Evolutionary conservation across 2,113 vertebrate genomes (phyloP), one percentile per base, ranked within the genome.

Genomic region (Psilopsiagon aurifrons): DNA sequence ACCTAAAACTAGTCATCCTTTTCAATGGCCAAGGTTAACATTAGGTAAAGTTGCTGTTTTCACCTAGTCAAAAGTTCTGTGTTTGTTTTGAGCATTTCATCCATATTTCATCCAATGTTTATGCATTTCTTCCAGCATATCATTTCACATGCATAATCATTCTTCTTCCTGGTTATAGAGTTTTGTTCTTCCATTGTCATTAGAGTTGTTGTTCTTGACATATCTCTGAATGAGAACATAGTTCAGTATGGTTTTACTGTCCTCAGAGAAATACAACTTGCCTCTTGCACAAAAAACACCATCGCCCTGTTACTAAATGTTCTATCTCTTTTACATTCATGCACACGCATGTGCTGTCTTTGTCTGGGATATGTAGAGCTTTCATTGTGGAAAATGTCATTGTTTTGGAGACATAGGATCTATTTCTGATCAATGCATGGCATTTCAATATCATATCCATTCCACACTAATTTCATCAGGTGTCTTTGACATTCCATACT

Each of bases 11-110:
- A 95, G 97, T 97, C 97, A 3, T 92, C 97, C 97, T 96, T 97
- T 98, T 98, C 97, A 98, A 69, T 95, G 97, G 98, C 98, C 98
- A 98, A 98, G 95, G 95, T 97, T 97, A 97, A 98, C 97, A 95
- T 96, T 97, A 97, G 98, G 98, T 98, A 98, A 98, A 97, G 97
- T 91, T 94, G 97, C 86, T 94, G 67, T 98, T 98, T 97, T 97
- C 81, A 91, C 59, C 60, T 76, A 90, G 92, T 96, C 95, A 97
- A 97, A 94, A 94, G 39, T 77, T 71, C 88, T 47, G 10, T 81
- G 46, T 97, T 97, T 96, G 52, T 97, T 96, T 96, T 96, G 83
- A 96, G 92, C 91, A 83, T 95, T 89, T 79, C 97, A 96, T 96
- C 86, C 95, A 88, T 73, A 64, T 39, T 39, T 39, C 39, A 39